These are phyloP conservation scores for Caenorhabditis inopinata DNA, from an alignment of 1,140 invertebrate species.

Conservation along the genomic window DNA sequence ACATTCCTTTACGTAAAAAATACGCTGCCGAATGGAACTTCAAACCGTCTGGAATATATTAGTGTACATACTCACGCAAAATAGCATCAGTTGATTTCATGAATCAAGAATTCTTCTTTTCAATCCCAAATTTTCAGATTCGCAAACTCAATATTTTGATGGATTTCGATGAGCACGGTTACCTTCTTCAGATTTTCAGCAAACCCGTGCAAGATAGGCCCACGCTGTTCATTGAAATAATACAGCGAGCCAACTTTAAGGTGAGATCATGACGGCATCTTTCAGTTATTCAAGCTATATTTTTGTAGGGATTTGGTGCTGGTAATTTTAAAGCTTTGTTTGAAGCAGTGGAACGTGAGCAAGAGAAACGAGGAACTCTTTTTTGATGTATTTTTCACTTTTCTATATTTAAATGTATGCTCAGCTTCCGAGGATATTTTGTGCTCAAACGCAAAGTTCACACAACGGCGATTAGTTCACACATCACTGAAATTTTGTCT, in stretches of 20 bases:
- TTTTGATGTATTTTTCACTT: background rate
- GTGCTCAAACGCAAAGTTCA: background rate
- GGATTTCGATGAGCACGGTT: slow-evolving; percentile 96
- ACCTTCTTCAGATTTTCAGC: slow-evolving; percentile 95
- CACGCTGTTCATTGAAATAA: slow-evolving; percentile 93
- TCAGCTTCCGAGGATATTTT: background rate
- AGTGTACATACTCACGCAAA: too few species aligned
- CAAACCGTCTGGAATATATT: too few species aligned
- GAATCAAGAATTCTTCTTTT: too few species aligned
- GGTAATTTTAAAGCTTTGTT: slow-evolving; percentile 98
- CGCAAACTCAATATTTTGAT: slow-evolving; percentile 88
- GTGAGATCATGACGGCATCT: background rate
- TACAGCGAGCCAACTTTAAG: slow-evolving; percentile 81
- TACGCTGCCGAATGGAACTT: too few species aligned
- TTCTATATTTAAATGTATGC: background rate
- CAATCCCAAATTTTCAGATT: slow-evolving; percentile 64
- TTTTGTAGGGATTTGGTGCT: slow-evolving; percentile 88
- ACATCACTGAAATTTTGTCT: background rate
- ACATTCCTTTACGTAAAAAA: too few species aligned
- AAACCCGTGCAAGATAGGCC: slow-evolving; percentile 96
- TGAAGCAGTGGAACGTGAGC: slow-evolving; percentile 93
- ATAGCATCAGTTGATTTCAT: too few species aligned
- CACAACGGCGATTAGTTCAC: background rate
- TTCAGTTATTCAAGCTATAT: background rate
- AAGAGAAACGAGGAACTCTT: slow-evolving; percentile 68